A percentile compares a stretch with the other conserved stretches of the same genome.
phyloP scores from a whole-genome alignment of 2,113 vertebrate genomes.

The Heterochromis multidens region DNA sequence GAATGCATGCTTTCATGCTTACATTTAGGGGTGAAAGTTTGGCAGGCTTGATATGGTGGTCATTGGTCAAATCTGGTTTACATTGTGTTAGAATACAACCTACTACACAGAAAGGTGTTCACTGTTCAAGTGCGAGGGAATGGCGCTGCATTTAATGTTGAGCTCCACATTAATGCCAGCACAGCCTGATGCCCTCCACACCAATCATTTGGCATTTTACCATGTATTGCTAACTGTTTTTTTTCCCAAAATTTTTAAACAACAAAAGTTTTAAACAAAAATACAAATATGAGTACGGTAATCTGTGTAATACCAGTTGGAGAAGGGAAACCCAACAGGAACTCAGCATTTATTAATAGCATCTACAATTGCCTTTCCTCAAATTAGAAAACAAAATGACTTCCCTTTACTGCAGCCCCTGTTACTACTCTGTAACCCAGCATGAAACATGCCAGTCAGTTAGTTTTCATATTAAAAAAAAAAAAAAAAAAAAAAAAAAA shows the following conservation, averaged over 20 bases:
- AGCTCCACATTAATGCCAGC: not conserved
- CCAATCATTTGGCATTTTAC: not conserved
- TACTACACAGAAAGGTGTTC: not conserved
- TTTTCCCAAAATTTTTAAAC: not conserved
- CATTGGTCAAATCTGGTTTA: not conserved
- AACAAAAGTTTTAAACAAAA: not conserved
- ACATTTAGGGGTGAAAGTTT: not conserved
- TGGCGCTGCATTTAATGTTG: not conserved
- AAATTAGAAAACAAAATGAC: not conserved
- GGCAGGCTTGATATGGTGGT: not conserved
- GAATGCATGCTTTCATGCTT: not conserved
- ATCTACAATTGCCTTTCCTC: not conserved
- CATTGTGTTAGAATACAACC: not conserved
- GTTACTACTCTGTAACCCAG: not conserved
- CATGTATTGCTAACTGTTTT: not conserved
- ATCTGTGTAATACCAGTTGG: not conserved
- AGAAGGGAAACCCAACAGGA: not conserved
- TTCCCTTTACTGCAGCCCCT: not conserved
- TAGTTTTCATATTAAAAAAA: not conserved
- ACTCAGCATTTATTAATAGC: not conserved
- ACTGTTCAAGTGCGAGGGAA: not conserved
- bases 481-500: not conserved
- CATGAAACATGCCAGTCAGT: not conserved
- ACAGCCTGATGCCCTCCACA: not conserved
- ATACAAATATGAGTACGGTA: not conserved